phyloP scores from a whole-genome alignment of 2,888 invertebrate genomes.

The Drosophila meridionalis region DNA sequence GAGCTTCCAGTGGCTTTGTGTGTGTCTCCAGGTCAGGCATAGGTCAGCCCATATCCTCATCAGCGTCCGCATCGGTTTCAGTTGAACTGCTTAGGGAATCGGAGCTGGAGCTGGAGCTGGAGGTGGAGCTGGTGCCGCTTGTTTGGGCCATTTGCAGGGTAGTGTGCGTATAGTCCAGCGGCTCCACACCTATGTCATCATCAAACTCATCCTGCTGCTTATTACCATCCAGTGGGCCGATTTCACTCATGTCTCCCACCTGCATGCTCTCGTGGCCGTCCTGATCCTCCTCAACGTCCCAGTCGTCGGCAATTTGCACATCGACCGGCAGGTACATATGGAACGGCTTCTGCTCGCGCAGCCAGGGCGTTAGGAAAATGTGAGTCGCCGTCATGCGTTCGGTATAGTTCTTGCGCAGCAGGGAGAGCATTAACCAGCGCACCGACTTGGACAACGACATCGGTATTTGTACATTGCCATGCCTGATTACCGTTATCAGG shows the following conservation, averaged over 20 bases:
- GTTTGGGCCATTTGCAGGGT: constrained; percentile 63
- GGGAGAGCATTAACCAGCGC: constrained; percentile 77
- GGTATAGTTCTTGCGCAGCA: constrained; percentile 79
- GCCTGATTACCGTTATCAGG: constrained; percentile 82
- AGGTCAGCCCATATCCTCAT: constrained; percentile 75
- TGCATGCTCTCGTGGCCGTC: constrained; percentile 49
- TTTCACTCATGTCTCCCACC: constrained; percentile 25
- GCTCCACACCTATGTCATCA: constrained; percentile 70
- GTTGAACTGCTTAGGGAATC: constrained; percentile 11
- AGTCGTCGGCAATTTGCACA: constrained; percentile 77
- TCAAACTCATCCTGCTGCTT: constrained; percentile 52
- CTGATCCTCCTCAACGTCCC: constrained; percentile 59
- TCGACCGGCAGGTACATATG: constrained; percentile 81
- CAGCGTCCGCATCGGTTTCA: constrained; percentile 40
- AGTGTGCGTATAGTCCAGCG: constrained; percentile 72
- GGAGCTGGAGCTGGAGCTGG: constrained; percentile 1
- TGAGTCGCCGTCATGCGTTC: constrained; percentile 81
- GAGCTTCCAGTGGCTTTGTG: constrained; percentile 46
- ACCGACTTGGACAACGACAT: constrained; percentile 76
- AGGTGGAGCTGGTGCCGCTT: constrained; percentile 11
- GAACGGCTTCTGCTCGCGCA: constrained; percentile 79
- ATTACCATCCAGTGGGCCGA: constrained; percentile 45
- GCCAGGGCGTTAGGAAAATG: constrained; percentile 81
- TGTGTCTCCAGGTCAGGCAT: constrained; percentile 8
- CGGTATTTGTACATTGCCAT: constrained; percentile 83